Conservation (phyloP, 2,888 invertebrate species). For the Cataglyphis rosenhaueri region DNA sequence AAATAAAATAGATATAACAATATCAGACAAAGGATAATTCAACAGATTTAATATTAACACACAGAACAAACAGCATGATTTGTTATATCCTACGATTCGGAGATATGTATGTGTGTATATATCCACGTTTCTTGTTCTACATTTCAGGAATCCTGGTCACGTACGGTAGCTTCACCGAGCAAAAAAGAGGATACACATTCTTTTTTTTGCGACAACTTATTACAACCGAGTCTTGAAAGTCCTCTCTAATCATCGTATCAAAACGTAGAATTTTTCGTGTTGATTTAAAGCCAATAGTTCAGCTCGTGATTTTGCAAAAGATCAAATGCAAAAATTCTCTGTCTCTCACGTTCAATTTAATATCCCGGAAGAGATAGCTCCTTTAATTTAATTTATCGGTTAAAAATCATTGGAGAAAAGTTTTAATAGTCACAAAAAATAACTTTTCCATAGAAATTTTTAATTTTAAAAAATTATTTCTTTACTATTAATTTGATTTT, state of each 20-base stretch:
- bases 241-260: slow-evolving; percentile 72
- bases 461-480: not conserved
- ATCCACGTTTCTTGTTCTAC: slow-evolving; percentile 51
- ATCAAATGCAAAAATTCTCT: slow-evolving; percentile 23
- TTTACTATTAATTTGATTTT: not conserved
- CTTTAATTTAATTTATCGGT: not conserved
- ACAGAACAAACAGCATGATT: slow-evolving; percentile 27
- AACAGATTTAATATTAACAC: slow-evolving; percentile 32
- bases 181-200: slow-evolving; percentile 69
- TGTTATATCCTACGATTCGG: slow-evolving; percentile 28
- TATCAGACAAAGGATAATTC: slow-evolving; percentile 26
- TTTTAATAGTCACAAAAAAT: not conserved
- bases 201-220: slow-evolving; percentile 68
- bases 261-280: slow-evolving; percentile 64
- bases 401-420: not conserved
- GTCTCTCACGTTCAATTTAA: slow-evolving; percentile 4
- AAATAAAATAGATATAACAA: slow-evolving; percentile 27
- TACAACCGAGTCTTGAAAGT: slow-evolving; percentile 71
- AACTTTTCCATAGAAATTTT: not conserved
- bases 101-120: slow-evolving; percentile 53
- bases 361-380: not conserved
- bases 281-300: slow-evolving; percentile 66
- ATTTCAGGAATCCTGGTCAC: slow-evolving; percentile 71
- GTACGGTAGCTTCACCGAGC: slow-evolving; percentile 74
- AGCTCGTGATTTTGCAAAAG: slow-evolving; percentile 60